These are phyloP conservation scores for Marmota monax DNA, from an alignment of 2,113 vertebrate species.

Conservation along the genomic window DNA sequence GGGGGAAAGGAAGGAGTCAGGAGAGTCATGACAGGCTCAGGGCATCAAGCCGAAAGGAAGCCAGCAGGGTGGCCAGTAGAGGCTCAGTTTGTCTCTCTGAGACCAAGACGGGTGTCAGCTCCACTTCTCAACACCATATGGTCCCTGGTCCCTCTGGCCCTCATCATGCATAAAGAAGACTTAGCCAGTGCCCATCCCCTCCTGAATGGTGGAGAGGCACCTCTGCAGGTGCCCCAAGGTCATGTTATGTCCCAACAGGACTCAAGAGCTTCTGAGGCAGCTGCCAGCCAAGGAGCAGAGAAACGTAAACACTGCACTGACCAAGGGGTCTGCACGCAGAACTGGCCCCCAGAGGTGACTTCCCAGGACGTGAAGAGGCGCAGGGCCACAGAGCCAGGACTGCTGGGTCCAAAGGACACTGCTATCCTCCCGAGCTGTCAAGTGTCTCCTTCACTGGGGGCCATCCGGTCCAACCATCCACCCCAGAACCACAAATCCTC, in stretches of 20 bases:
- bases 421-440: rapidly evolving
- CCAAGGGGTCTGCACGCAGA: rapidly evolving
- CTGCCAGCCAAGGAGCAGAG: background rate
- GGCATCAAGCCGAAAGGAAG: too few relatives aligned
- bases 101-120: too few relatives aligned
- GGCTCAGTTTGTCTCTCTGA: too few relatives aligned
- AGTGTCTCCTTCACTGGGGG: rapidly evolving
- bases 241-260: rapidly evolving
- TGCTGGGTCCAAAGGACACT: background rate
- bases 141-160: too few relatives aligned
- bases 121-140: too few relatives aligned
- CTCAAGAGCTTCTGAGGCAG: rapidly evolving
- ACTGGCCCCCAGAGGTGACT: background rate
- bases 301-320: too few relatives aligned
- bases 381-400: background rate
- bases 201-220: rapidly evolving
- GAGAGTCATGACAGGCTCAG: too few relatives aligned
- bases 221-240: too few relatives aligned
- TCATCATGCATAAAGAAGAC: too few relatives aligned
- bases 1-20: too few relatives aligned
- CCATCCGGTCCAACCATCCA: background rate
- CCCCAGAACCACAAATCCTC: rapidly evolving
- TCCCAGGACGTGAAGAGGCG: background rate
- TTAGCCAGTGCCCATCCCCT: background rate
- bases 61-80: too few relatives aligned